phyloP scores from a whole-genome alignment of 2,888 invertebrate species.

The Caenorhabditis auriculariae region DNA sequence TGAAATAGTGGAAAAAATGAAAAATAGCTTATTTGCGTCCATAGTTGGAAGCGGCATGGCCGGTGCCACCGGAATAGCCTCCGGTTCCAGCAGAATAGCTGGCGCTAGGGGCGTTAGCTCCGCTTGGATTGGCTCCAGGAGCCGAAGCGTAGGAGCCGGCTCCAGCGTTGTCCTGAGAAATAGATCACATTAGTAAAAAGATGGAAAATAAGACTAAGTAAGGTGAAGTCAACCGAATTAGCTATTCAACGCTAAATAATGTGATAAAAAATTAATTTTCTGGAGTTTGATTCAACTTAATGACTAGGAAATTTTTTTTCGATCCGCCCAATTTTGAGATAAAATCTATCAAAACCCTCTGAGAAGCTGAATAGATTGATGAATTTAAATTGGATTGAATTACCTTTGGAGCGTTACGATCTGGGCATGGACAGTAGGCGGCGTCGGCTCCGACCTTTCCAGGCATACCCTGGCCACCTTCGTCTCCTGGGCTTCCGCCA shows the following conservation, averaged over 20 bases:
- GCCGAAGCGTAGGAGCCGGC: conserved; percentile 19
- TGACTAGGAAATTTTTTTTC: too few relatives aligned
- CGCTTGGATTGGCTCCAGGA: conserved; percentile 33
- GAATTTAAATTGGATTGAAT: too few relatives aligned
- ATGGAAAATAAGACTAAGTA: too few relatives aligned
- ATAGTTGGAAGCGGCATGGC: conserved; percentile 42
- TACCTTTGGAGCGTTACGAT: conserved; percentile 36
- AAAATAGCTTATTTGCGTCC: conserved; percentile 28
- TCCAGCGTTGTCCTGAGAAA: conserved; percentile 19
- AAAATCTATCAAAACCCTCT: too few relatives aligned
- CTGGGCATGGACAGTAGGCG: conserved; percentile 49
- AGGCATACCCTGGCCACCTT: conserved; percentile 37
- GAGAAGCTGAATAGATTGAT: too few relatives aligned
- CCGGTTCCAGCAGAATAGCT: conserved; percentile 49
- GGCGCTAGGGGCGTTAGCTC: conserved; percentile 39
- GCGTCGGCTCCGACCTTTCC: conserved; percentile 46
- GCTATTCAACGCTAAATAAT: too few relatives aligned
- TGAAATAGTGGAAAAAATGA: neutral
- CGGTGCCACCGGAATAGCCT: conserved; percentile 45
- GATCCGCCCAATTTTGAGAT: too few relatives aligned
- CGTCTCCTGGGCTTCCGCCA: conserved; percentile 44
- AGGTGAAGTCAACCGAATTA: too few relatives aligned
- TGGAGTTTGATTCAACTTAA: too few relatives aligned
- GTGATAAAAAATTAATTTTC: too few relatives aligned
- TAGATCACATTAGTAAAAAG: too few relatives aligned